A percentile compares a stretch with the other conserved stretches of the same genome.
These are phyloP conservation scores for Ormyrus rosae DNA, from an alignment of 2,888 invertebrate genomes.

Conservation along the genomic window DNA sequence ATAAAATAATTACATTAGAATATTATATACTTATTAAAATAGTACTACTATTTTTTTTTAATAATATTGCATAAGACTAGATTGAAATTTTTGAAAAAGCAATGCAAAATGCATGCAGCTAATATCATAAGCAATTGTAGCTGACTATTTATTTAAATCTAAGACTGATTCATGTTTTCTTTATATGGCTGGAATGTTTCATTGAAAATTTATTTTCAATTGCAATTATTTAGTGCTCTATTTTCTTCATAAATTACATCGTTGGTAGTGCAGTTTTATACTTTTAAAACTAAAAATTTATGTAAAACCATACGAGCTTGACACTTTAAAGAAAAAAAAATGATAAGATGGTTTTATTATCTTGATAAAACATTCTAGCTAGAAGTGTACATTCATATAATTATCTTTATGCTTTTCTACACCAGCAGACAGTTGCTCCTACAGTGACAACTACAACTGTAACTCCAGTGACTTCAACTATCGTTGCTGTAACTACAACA, in stretches of 20 bases:
- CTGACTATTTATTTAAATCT: constrained; percentile 14
- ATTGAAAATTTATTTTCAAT: not conserved
- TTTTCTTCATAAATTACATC: not conserved
- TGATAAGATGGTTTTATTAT: not conserved
- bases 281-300: not conserved
- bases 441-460: constrained; percentile 71
- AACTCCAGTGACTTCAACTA: constrained; percentile 71
- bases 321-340: not conserved
- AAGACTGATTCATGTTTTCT: not conserved
- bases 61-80: not conserved
- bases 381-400: constrained; percentile 13
- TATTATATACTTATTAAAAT: not conserved
- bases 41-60: not conserved
- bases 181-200: constrained; percentile 28
- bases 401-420: not conserved
- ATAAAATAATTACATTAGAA: constrained; percentile 23
- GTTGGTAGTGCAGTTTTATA: not conserved
- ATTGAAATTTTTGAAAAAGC: not conserved
- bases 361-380: constrained; percentile 43
- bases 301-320: not conserved
- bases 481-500: constrained; percentile 71
- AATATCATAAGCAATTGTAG: constrained; percentile 31
- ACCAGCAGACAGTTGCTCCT: constrained; percentile 68
- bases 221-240: too few relatives aligned
- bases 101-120: constrained; percentile 31